Percentiles rank a stretch among this genome's conserved stretches.
Evolutionary conservation across 2,888 invertebrate genomes (phyloP).

Genomic region (Amblyteles armatorius): DNA sequence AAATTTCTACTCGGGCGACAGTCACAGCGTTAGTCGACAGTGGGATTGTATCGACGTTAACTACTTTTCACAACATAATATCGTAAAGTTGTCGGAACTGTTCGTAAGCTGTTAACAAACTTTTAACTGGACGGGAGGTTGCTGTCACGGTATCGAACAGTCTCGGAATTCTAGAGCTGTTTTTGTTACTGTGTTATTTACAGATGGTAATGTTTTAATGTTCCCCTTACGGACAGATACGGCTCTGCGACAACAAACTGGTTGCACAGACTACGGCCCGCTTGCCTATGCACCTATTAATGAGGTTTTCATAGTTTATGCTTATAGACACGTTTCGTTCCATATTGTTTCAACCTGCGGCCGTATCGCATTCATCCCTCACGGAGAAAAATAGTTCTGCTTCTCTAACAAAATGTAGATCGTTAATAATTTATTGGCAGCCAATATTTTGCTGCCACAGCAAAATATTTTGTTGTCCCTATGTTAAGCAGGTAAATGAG

Average conservation of each 20-base stretch:
- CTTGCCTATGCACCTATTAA: neutral
- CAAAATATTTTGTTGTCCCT: too few relatives aligned
- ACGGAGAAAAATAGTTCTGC: too few relatives aligned
- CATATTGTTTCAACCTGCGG: neutral
- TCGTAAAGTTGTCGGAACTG: neutral
- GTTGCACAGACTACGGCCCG: neutral
- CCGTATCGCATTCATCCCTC: neutral
- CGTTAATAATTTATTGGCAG: too few relatives aligned
- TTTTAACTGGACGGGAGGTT: conserved; percentile 6
- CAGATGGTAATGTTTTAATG: conserved; percentile 4
- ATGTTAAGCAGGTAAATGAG: too few relatives aligned
- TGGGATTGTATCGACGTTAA: neutral
- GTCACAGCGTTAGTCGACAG: neutral
- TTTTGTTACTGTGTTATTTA: conserved; percentile 42
- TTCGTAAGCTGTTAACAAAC: conserved; percentile 14
- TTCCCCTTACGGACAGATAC: neutral
- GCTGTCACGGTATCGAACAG: conserved; percentile 40
- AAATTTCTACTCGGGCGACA: neutral
- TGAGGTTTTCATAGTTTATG: conserved; percentile 21
- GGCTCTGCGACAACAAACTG: neutral
- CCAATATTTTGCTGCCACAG: too few relatives aligned
- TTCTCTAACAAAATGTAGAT: too few relatives aligned
- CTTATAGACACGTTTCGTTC: neutral
- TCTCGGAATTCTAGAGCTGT: conserved; percentile 1
- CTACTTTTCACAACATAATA: neutral